Percentiles rank a stretch among this genome's conserved stretches.
These are phyloP conservation scores for Nemapogon koenigi DNA, from an alignment of 2,888 invertebrate genomes.

Conservation along the genomic window DNA sequence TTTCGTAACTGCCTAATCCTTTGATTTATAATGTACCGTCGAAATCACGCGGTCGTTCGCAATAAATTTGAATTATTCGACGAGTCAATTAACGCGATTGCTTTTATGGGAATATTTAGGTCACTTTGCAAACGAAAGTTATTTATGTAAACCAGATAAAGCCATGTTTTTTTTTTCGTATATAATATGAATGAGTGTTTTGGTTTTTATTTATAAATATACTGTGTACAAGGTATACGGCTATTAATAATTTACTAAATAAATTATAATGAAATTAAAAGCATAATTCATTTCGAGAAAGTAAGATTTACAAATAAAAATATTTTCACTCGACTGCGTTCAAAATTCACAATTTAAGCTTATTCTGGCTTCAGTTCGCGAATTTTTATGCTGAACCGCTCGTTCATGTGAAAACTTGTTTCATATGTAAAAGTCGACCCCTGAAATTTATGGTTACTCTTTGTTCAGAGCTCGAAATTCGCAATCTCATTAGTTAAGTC, in stretches of 20 bases:
- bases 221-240: too few relatives aligned
- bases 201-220: too few relatives aligned
- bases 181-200: too few relatives aligned
- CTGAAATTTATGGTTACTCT: constrained; percentile 26
- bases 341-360: constrained; percentile 3
- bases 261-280: too few relatives aligned
- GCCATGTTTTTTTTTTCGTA: background rate
- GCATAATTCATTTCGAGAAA: too few relatives aligned
- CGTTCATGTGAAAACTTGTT: constrained; percentile 27
- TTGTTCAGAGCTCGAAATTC: constrained; percentile 24
- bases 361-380: constrained; percentile 2
- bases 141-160: too few relatives aligned
- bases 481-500: constrained; percentile 56
- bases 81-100: constrained; percentile 61
- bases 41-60: constrained; percentile 53
- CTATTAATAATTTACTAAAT: too few relatives aligned
- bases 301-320: too few relatives aligned
- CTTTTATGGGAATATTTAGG: constrained; percentile 30
- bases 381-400: constrained; percentile 8
- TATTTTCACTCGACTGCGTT: too few relatives aligned
- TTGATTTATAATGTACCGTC: constrained; percentile 51
- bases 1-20: constrained; percentile 44
- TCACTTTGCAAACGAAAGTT: background rate
- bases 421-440: constrained; percentile 28
- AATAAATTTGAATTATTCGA: constrained; percentile 60